Percentiles rank a stretch among this genome's conserved stretches.
Evolutionary conservation across 2,113 vertebrate genomes (phyloP).

Genomic region (Rhynchomys soricoides): DNA sequence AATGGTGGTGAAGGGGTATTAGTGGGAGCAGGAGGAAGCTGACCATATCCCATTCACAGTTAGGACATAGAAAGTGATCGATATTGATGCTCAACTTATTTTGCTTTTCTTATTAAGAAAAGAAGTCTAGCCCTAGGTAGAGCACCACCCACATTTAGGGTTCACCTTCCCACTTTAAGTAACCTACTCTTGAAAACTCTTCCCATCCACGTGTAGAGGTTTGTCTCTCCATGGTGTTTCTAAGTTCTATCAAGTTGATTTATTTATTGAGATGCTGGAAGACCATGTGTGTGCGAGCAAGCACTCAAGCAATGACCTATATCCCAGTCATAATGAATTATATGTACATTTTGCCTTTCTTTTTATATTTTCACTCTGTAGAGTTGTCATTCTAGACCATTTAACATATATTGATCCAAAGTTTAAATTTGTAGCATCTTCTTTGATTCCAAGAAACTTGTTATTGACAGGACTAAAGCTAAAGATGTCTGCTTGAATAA

Average conservation of each 20-base stretch:
- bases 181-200: neutral
- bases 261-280: neutral
- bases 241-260: too few species aligned
- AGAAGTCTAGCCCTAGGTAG: too few species aligned
- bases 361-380: neutral
- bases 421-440: neutral
- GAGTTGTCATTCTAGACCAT: neutral
- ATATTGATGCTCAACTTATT: neutral
- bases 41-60: neutral
- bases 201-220: too few species aligned
- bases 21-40: neutral
- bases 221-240: too few species aligned
- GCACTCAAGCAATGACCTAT: neutral
- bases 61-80: neutral
- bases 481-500: neutral
- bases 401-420: neutral
- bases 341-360: conserved; percentile 21
- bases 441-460: neutral
- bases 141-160: too few species aligned
- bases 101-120: neutral
- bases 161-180: neutral
- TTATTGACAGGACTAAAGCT: conserved; percentile 26
- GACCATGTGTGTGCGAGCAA: neutral
- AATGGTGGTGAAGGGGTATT: neutral
- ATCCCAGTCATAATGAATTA: neutral